Evolutionary conservation across 2,797 vertebrate genomes (phyloP), one percentile per base, ranked within the genome.

Genomic region (Hippoglossus hippoglossus): DNA sequence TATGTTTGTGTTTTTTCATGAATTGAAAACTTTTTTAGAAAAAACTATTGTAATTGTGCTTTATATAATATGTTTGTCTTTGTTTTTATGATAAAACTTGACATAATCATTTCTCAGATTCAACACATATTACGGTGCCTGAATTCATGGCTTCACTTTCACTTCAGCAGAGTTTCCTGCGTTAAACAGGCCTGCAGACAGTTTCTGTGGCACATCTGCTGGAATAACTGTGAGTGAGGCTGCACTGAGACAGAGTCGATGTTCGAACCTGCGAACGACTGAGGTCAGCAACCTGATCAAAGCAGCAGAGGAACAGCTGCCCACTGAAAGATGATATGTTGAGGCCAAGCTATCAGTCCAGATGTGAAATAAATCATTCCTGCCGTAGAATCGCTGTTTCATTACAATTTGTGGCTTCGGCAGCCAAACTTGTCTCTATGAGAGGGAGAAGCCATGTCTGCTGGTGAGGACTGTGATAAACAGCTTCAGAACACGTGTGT

Each of bases 1-100:
- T 15, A 25, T 82, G 52, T 79, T 81, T 78, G 57, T 86, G 70
- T 87, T 90, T 91, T 46, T 88, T 67, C 61, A 81, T 75, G 56
- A 79, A 51, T 53, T 34, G 52, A 79, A 76, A 34, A 67, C 56
- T 77, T 87, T 85, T 81, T 72, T 77, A 81, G 70, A 57, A 80
- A 73, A 67, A 60, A 55, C 67, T 46, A 46, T 61, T 65, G 63
- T 78, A 59, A 73, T 28, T 82, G 76, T 84, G 69, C 34, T 76
- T 74, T 81, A 64, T 82, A 79, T 87, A 80, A 60, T 82, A 82
- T 73, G 63, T 78, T 75, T 24, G 11, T 67, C 21, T 62, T 77
- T 22, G 3, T 81, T 88, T 85, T 81, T 81, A 72, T 73, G 61
- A 86, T 79, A 83, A 79, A 85, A 82, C 26, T 68, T 68, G 46